Conservation (phyloP, 2,797 vertebrate species). For the Remorina albescens region DNA sequence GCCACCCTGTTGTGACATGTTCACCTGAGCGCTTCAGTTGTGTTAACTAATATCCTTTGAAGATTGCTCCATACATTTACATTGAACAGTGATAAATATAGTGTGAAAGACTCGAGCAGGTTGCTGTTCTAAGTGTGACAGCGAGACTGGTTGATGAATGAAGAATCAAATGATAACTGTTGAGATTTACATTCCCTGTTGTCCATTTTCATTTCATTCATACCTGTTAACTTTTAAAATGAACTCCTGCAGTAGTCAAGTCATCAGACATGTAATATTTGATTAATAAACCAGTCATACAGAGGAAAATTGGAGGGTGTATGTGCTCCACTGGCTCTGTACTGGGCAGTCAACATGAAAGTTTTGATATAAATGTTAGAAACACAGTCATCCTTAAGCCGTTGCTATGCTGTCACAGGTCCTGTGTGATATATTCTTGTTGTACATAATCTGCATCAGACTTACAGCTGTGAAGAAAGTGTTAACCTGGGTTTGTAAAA, state of each 20-base stretch:
- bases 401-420: not conserved
- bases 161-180: not conserved
- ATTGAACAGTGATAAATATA: not conserved
- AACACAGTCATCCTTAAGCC: not conserved
- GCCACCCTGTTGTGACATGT: constrained; percentile 64
- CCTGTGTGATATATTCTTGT: not conserved
- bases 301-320: not conserved
- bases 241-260: not conserved
- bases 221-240: not conserved
- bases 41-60: not conserved
- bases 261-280: not conserved
- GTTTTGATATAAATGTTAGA: not conserved
- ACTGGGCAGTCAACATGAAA: not conserved
- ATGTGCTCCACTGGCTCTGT: no score
- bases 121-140: not conserved
- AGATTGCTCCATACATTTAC: not conserved
- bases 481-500: not conserved
- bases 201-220: not conserved
- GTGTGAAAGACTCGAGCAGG: not conserved
- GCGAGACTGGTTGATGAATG: not conserved
- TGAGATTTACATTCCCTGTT: not conserved
- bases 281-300: constrained; percentile 7
- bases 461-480: not conserved
- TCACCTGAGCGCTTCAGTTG: not conserved
- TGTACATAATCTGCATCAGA: not conserved